Conservation (phyloP, 2,888 invertebrate species). For the Xanthorhoe spadicearia region DNA sequence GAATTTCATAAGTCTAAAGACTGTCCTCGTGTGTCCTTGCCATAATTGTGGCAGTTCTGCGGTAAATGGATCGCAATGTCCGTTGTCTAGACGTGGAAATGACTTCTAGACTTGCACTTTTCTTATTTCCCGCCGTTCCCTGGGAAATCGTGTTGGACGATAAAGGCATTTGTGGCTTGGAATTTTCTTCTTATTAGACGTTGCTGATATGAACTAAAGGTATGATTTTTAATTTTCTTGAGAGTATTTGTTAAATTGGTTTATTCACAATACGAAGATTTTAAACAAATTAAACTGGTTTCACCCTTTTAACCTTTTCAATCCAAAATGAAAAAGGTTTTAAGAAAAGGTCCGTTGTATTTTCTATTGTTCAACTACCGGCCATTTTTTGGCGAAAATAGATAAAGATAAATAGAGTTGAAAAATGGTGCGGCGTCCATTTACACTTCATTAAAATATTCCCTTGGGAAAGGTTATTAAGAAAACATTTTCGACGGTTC, state of each 20-base stretch:
- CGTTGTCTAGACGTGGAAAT: slow-evolving; percentile 30
- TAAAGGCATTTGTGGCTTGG: slow-evolving; percentile 6
- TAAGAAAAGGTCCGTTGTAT: background rate
- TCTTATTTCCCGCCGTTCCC: slow-evolving; percentile 23
- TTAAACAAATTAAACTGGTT: background rate
- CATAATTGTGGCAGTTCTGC: slow-evolving; percentile 16
- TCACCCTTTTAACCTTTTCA: background rate
- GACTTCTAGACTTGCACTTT: slow-evolving; percentile 25
- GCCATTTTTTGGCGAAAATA: slow-evolving; percentile 26
- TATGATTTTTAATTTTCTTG: background rate
- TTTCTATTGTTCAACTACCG: slow-evolving; percentile 3
- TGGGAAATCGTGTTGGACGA: slow-evolving; percentile 18
- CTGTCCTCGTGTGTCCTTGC: slow-evolving; percentile 8
- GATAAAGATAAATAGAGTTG: slow-evolving; percentile 39
- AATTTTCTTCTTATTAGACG: background rate
- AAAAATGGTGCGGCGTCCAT: slow-evolving; percentile 35
- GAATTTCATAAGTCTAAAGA: too few relatives aligned
- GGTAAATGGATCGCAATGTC: slow-evolving; percentile 28
- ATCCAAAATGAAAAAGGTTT: background rate
- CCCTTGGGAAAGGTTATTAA: slow-evolving; percentile 25
- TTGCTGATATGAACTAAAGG: background rate
- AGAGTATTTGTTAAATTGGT: too few relatives aligned
- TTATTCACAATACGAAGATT: background rate
- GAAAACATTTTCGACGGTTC: slow-evolving; percentile 19
- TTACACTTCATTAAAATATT: slow-evolving; percentile 40